Evolutionary conservation across 1,140 invertebrate species (phyloP), one percentile per base, ranked within the genome.

Genomic region (Euwallacea similis): DNA sequence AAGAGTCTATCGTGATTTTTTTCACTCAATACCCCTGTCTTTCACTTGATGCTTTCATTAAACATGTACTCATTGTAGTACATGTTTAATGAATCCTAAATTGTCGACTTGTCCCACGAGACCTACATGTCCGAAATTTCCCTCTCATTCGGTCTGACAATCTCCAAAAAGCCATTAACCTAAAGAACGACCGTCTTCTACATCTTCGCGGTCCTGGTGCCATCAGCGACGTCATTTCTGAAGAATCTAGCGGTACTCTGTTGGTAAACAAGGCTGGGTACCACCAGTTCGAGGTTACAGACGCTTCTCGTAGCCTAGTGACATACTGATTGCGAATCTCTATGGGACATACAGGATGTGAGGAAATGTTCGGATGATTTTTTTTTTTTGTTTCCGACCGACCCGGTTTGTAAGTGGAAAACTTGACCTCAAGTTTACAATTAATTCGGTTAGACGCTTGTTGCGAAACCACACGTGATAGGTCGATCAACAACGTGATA

Each of bases 221-320:
- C 50, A n/a, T 53, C 50, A 53, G 50, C 7, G 15, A 33, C 10
- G 43, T 44, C 46, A 16, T 7, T 63, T 63, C 42, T 47, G 41
- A 60, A 60, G 58, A 63, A 63, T 7, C 2, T 63, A 63, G 61
- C 61, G 61, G 61, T 63, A 63, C 61, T 63, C 47, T 63, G 44
- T 63, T 63, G 44, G 61, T 63, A 63, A 63, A 63, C 61, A 47
- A 13, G 44, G n/a, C 61, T 63, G 61, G 43, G 61, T 44, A 44
- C 9, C 13, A 33, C n/a, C 42, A 41, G 61, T 44, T 46, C 61
- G 61, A 63, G 61, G 61, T 63, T 63, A 47, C 61, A 63, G 61
- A 63, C 43, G 61, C 43, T 47, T 47, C 61, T 63, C 61, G 44
- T 63, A 63, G 61, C 61, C 61, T 63, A 63, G 61, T 63, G 61